Evolutionary conservation across 2,888 invertebrate genomes (phyloP).

Genomic region (Lissonota sp.): DNA sequence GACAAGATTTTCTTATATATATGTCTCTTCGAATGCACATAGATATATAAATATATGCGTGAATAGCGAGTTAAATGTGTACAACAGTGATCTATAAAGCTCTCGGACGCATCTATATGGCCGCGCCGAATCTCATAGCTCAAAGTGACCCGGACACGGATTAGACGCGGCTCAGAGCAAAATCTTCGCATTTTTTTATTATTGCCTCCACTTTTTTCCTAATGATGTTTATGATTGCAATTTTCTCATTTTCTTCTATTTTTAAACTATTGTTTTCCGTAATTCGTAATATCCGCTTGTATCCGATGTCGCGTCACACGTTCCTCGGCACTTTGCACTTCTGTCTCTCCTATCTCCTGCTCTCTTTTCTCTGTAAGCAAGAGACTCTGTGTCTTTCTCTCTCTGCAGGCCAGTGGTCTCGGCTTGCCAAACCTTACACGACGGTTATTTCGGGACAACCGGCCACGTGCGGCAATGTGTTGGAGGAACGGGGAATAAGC

Average conservation of each 20-base stretch:
- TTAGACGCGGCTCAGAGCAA: slow-evolving; percentile 30
- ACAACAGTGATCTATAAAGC: slow-evolving; percentile 59
- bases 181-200: slow-evolving; percentile 5
- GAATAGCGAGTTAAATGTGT: slow-evolving; percentile 13
- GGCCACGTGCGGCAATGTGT: slow-evolving; percentile 80
- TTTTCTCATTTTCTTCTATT: background rate
- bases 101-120: slow-evolving; percentile 53
- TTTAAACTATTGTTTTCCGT: background rate
- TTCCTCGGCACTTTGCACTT: slow-evolving; percentile 46
- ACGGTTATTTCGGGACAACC: slow-evolving; percentile 79
- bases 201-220: slow-evolving; percentile 6
- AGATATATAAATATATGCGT: slow-evolving; percentile 25
- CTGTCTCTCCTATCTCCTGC: slow-evolving; percentile 9
- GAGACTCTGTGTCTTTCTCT: slow-evolving; percentile 55
- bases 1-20: slow-evolving; percentile 30
- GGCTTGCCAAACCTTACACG: slow-evolving; percentile 78
- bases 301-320: slow-evolving; percentile 57
- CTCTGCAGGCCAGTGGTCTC: slow-evolving; percentile 72
- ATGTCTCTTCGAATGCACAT: slow-evolving; percentile 17
- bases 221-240: background rate
- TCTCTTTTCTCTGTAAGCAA: slow-evolving; percentile 3
- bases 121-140: slow-evolving; percentile 57
- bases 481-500: slow-evolving; percentile 67
- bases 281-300: slow-evolving; percentile 40
- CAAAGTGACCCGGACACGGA: slow-evolving; percentile 64